Conservation (phyloP, 2,888 invertebrate genomes). For the Cheilosia variabilis region DNA sequence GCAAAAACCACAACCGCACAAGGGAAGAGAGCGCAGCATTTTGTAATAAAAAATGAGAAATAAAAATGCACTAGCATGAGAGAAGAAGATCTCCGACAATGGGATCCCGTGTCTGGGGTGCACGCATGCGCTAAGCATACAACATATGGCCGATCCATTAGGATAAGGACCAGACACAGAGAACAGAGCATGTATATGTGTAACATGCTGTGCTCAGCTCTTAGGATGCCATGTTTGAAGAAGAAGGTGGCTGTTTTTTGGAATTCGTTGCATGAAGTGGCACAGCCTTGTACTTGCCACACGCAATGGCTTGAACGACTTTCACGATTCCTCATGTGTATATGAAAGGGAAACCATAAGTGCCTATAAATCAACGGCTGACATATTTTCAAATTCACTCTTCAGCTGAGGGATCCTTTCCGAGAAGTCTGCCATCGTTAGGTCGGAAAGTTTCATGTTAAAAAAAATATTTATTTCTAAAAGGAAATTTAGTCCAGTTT, state of each 20-base stretch:
- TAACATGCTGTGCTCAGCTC: conserved; percentile 20
- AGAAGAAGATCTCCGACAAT: conserved; percentile 63
- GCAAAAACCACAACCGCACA: conserved; percentile 10
- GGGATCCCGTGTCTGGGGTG: conserved; percentile 60
- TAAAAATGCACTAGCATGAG: conserved; percentile 46
- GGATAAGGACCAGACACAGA: conserved; percentile 57
- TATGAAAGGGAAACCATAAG: conserved; percentile 17
- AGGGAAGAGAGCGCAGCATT: conserved; percentile 22
- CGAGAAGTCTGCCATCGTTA: background rate
- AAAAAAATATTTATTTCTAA: too few species aligned
- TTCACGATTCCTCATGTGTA: conserved; percentile 5
- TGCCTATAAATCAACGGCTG: background rate
- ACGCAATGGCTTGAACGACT: conserved; percentile 31
- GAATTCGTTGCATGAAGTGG: conserved; percentile 50
- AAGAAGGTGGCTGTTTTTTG: conserved; percentile 18
- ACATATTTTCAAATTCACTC: background rate
- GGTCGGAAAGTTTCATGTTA: too few species aligned
- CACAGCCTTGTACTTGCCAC: conserved; percentile 12
- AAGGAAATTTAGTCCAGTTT: too few species aligned
- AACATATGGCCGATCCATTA: conserved; percentile 60
- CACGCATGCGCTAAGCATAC: conserved; percentile 68
- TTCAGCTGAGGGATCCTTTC: background rate
- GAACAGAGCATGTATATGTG: conserved; percentile 20
- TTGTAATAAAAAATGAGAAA: conserved; percentile 46
- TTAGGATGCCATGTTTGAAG: conserved; percentile 54